Base-by-base conservation (phyloP, 2,797 vertebrate species). In the Setipinna tenuifilis region DNA sequence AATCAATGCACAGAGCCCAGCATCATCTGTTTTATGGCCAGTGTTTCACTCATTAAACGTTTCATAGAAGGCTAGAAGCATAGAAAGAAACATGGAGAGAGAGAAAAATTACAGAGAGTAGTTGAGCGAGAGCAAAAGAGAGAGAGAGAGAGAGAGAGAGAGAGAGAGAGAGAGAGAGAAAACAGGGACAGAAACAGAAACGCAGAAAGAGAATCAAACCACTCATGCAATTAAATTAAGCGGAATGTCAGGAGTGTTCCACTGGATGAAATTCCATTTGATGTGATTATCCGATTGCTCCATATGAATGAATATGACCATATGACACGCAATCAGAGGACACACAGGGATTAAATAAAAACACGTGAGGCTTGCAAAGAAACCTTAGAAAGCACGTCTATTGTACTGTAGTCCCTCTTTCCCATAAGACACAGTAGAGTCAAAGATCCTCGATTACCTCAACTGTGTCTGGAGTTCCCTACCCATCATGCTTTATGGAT, bases 281-380 rank as follows among this genome's bases (percentile, higher is more conserved):
- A 90, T 89, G 82, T 83, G 86, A 89, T 90, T 83, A 87, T 68
- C 87, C 71, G 44, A 78, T 78, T 78, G 41, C 71, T 78, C 35
- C 23, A 35, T 44, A 78, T 44, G 71, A 78, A 25, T 44, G 44
- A 35, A 44, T 78, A 78, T n/a, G n/a, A n/a, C 16, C 35, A 44
- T 78, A 21, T 78, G 71, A 78, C 71, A 78, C 17, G 35, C 35
- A 44, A 78, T 78, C 17, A 19, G 19, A 78, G 19, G 31, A 41
- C 71, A 78, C 19, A 78, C 19, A 78, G 17, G 6, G 17, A 41
- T 7, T 0, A 9, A 54, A 78, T 21, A 78, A 44, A 78, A 35
- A 21, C 71, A 44, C 17, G 28, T 19, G 31, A 75, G 68, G 12
- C 28, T 75, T 7, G 16, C 35, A 41, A 31, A 35, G 2, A 41